A percentile compares a stretch with the other conserved stretches of the same genome.
phyloP scores from a whole-genome alignment of 1,140 invertebrate genomes.

The Microplitis demolitor region DNA sequence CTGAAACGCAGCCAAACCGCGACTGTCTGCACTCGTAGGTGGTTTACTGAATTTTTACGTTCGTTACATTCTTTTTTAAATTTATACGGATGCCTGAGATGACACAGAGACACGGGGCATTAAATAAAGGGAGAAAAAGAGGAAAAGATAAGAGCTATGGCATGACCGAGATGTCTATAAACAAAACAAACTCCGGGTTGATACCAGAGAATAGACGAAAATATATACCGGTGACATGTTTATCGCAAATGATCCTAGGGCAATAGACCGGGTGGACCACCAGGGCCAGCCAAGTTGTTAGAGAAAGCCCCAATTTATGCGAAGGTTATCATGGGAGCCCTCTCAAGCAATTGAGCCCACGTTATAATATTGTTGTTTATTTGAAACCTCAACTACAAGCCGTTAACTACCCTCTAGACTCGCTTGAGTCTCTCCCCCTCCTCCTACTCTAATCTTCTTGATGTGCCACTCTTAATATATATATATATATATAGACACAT shows the following conservation, averaged over 20 bases:
- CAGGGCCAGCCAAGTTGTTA: neutral
- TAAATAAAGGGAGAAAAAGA: too few relatives aligned
- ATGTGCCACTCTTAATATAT: slow-evolving; percentile 37
- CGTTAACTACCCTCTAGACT: slow-evolving; percentile 47
- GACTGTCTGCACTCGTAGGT: slow-evolving; percentile 34
- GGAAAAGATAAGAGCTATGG: too few relatives aligned
- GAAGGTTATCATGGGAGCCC: slow-evolving; percentile 52
- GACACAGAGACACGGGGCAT: too few relatives aligned
- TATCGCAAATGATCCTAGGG: slow-evolving; percentile 59
- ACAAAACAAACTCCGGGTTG: too few relatives aligned
- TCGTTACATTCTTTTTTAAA: neutral
- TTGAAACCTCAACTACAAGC: slow-evolving; percentile 50
- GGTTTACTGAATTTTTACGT: slow-evolving; percentile 31
- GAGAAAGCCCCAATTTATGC: slow-evolving; percentile 52
- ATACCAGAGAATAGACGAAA: too few relatives aligned
- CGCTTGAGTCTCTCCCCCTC: slow-evolving; percentile 26
- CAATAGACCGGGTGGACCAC: neutral
- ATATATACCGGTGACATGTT: slow-evolving; percentile 55
- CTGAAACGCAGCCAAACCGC: slow-evolving; percentile 53
- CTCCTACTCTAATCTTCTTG: slow-evolving; percentile 48
- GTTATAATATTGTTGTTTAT: slow-evolving; percentile 62
- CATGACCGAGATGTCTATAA: too few relatives aligned
- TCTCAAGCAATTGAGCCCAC: slow-evolving; percentile 60
- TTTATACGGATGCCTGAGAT: too few relatives aligned
- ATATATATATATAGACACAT: slow-evolving; percentile 11